A percentile compares a stretch with the other conserved stretches of the same genome.
Conservation (phyloP, 2,888 invertebrate species). For the Synanthedon vespiformis region DNA sequence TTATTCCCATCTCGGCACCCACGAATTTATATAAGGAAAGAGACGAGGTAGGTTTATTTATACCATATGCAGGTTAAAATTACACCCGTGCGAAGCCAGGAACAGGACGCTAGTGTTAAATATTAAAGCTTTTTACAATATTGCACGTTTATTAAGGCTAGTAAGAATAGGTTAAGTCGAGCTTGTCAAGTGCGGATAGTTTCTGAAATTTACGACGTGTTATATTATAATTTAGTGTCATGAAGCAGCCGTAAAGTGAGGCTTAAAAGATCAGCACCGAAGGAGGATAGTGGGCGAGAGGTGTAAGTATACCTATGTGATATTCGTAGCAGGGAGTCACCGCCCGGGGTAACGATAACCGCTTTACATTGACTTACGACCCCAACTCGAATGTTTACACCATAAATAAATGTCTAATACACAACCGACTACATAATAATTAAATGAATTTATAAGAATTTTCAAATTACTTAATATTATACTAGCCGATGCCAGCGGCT, state of each 20-base stretch:
- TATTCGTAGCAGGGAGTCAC: neutral
- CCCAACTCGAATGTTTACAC: neutral
- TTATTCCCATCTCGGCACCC: no score
- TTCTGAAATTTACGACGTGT: slow-evolving; percentile 64
- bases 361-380: slow-evolving; percentile 6
- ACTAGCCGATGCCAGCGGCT: no score
- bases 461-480: no score
- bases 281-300: slow-evolving; percentile 14
- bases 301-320: neutral
- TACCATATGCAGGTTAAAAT: no score
- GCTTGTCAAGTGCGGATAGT: slow-evolving; percentile 54
- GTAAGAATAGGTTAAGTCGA: slow-evolving; percentile 37
- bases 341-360: slow-evolving; percentile 7
- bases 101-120: no score
- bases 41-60: no score
- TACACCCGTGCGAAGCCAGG: no score
- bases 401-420: no score
- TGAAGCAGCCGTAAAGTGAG: slow-evolving; percentile 53
- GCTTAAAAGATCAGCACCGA: slow-evolving; percentile 60
- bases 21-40: no score
- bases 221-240: slow-evolving; percentile 68
- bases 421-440: no score
- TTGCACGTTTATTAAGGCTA: slow-evolving; percentile 7
- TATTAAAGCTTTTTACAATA: neutral
- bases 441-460: no score